Conservation (phyloP, 2,888 invertebrate species). For the Habrosyne pyritoides region DNA sequence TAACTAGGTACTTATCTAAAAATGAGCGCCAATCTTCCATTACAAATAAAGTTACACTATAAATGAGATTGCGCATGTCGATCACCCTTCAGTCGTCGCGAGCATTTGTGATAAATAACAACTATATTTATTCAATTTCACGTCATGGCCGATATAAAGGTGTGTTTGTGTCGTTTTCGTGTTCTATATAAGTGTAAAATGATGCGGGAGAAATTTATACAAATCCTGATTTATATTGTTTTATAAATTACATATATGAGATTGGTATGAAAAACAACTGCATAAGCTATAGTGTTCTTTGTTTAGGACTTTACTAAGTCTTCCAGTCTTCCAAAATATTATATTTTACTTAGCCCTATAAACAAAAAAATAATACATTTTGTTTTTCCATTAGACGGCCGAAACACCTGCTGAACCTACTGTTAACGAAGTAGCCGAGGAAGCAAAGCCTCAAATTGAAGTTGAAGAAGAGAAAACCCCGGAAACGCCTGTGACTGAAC, state of each 20-base stretch:
- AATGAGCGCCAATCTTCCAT: constrained; percentile 66
- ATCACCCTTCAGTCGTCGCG: constrained; percentile 62
- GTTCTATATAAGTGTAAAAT: constrained; percentile 8
- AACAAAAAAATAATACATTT: constrained; percentile 14
- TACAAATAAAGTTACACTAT: constrained; percentile 56
- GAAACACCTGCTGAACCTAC: constrained; percentile 64
- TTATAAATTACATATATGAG: no score
- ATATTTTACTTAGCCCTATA: not conserved
- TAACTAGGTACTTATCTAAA: constrained; percentile 65
- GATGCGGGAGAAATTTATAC: constrained; percentile 5
- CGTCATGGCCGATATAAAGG: constrained; percentile 68
- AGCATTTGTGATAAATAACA: constrained; percentile 40
- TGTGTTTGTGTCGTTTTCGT: constrained; percentile 29
- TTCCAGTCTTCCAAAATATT: not conserved
- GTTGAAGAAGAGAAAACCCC: constrained; percentile 71
- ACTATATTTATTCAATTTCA: constrained; percentile 19
- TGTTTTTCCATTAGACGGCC: constrained; percentile 60
- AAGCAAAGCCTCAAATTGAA: constrained; percentile 57
- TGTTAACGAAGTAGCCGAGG: constrained; percentile 56
- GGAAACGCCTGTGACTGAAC: constrained; percentile 79
- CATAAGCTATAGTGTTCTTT: not conserved
- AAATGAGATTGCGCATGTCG: constrained; percentile 56
- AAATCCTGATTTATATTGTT: no score
- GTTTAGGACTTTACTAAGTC: not conserved
- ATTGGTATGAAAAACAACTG: no score